These are phyloP conservation scores for Epinephelus lanceolatus DNA, from an alignment of 2,113 vertebrate genomes.

Conservation along the genomic window DNA sequence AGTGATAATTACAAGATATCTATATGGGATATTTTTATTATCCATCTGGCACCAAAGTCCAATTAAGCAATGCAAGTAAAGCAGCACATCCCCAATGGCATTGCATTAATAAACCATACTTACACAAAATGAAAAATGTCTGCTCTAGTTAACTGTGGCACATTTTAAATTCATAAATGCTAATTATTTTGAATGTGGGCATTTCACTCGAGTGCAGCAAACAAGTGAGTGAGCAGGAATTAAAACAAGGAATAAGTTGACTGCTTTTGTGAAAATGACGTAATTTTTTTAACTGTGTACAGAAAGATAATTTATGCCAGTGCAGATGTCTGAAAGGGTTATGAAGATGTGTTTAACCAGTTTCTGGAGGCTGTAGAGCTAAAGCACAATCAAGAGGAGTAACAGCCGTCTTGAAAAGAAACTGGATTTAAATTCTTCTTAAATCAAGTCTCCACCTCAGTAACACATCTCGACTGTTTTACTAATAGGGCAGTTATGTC, in stretches of 20 bases:
- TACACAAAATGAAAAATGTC: background rate
- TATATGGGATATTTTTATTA: background rate
- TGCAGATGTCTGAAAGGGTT: background rate
- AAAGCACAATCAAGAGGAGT: background rate
- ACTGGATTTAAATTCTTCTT: background rate
- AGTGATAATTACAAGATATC: background rate
- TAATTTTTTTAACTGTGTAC: background rate
- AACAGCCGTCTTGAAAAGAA: background rate
- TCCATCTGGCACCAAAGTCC: background rate
- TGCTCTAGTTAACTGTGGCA: background rate
- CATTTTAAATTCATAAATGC: background rate
- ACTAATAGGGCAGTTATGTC: background rate
- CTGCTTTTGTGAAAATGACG: background rate
- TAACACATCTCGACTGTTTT: background rate
- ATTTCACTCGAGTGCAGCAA: background rate
- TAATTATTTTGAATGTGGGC: background rate
- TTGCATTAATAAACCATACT: conserved; percentile 16
- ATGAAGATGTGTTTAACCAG: background rate
- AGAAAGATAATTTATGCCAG: background rate
- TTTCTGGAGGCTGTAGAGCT: background rate
- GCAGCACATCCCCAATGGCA: background rate
- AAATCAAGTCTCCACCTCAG: background rate
- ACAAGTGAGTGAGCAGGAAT: background rate
- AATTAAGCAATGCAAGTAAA: background rate
- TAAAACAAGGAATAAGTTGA: background rate